Evolutionary conservation across 2,888 invertebrate genomes (phyloP).

Genomic region (Callosobruchus maculatus): DNA sequence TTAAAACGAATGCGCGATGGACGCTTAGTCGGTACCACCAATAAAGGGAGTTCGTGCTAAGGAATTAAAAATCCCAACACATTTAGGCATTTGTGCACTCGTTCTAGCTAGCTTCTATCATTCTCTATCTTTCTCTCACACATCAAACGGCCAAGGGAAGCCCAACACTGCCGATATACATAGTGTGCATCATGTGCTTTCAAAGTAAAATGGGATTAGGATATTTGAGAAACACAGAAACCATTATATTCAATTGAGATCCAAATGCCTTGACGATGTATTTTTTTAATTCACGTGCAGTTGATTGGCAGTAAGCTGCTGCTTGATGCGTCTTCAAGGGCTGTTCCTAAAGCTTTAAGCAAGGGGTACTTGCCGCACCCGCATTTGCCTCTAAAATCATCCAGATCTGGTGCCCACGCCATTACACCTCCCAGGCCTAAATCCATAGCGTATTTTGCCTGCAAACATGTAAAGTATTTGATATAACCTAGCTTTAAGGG

Average conservation of each 20-base stretch:
- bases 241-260: neutral
- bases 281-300: neutral
- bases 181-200: too few relatives aligned
- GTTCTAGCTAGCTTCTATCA: too few relatives aligned
- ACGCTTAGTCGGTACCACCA: too few relatives aligned
- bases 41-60: too few relatives aligned
- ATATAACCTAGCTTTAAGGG: neutral
- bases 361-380: conserved; percentile 67
- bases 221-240: neutral
- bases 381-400: conserved; percentile 68
- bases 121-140: too few relatives aligned
- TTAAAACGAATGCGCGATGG: too few relatives aligned
- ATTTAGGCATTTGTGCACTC: too few relatives aligned
- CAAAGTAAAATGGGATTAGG: neutral
- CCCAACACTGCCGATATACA: too few relatives aligned
- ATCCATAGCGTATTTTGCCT: conserved; percentile 57
- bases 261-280: neutral
- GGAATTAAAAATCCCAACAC: too few relatives aligned
- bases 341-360: conserved; percentile 57
- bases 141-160: too few relatives aligned
- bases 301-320: neutral
- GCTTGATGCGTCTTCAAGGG: neutral
- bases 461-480: conserved; percentile 21
- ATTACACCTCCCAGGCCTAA: conserved; percentile 68
- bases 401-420: conserved; percentile 76